A percentile compares a stretch with the other conserved stretches of the same genome.
Evolutionary conservation across 2,797 vertebrate genomes (phyloP).

Genomic region (Myotis daubentonii): DNA sequence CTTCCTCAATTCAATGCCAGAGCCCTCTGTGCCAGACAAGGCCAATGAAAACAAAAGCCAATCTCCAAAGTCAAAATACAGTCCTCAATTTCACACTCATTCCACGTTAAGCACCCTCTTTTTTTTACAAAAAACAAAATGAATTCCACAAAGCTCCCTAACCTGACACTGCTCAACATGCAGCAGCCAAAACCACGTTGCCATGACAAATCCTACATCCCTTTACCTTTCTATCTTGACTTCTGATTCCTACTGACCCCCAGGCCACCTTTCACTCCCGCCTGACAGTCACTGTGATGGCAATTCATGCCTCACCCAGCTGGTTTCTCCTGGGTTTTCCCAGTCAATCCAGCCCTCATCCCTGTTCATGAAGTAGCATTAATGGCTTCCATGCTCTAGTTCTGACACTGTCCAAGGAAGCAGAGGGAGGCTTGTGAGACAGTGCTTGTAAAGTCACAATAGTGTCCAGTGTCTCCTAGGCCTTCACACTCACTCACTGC

Average conservation of each 20-base stretch:
- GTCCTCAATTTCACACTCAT: neutral
- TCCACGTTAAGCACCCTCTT: neutral
- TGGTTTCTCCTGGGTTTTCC: no score
- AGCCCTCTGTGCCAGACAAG: neutral
- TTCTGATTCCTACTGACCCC: neutral
- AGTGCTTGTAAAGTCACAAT: neutral
- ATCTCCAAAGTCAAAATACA: neutral
- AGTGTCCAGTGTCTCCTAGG: fast-evolving
- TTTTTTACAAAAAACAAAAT: neutral
- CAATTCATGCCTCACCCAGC: no score
- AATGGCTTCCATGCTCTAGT: neutral
- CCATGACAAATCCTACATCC: neutral
- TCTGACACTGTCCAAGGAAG: neutral
- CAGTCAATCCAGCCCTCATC: neutral
- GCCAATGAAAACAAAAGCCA: neutral
- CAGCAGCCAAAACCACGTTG: neutral
- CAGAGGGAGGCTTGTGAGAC: neutral
- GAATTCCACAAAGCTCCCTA: neutral
- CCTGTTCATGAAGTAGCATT: fast-evolving
- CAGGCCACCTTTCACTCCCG: neutral
- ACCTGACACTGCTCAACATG: neutral
- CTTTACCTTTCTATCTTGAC: neutral
- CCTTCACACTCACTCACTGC: no score
- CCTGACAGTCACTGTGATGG: neutral
- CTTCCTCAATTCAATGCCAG: neutral